These are phyloP conservation scores for Aphidius colemani DNA, from an alignment of 2,888 invertebrate genomes.

Conservation along the genomic window DNA sequence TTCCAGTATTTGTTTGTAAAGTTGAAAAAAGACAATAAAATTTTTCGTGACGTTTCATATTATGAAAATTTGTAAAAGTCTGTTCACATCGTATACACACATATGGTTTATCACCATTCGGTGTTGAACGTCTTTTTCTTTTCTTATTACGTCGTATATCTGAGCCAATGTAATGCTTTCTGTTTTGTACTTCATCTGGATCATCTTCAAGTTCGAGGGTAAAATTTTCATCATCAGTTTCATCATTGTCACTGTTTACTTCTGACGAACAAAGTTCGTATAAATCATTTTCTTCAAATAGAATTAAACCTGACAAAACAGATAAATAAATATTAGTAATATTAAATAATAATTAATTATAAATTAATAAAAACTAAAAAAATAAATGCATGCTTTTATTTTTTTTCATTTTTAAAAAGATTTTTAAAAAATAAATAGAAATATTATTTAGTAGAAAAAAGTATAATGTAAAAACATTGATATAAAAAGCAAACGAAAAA, in stretches of 20 bases:
- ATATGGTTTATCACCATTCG: conserved; percentile 8
- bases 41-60: conserved; percentile 55
- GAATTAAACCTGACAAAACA: conserved; percentile 1
- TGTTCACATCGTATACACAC: conserved; percentile 57
- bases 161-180: neutral
- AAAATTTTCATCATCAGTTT: conserved; percentile 10
- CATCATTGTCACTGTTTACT: neutral
- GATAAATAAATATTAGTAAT: neutral
- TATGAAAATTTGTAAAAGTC: conserved; percentile 58
- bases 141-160: neutral
- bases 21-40: conserved; percentile 54
- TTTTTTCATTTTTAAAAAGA: neutral
- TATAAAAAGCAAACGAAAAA: too few relatives aligned
- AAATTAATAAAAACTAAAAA: neutral
- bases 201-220: conserved; percentile 7
- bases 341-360: neutral
- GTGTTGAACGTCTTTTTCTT: neutral
- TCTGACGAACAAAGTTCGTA: neutral
- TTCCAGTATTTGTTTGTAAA: neutral
- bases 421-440: neutral
- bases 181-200: conserved; percentile 3
- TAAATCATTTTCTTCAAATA: neutral
- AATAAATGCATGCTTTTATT: neutral
- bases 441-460: neutral
- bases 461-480: neutral